phyloP scores from a whole-genome alignment of 1,140 invertebrate species.

The Lucilia sericata region DNA sequence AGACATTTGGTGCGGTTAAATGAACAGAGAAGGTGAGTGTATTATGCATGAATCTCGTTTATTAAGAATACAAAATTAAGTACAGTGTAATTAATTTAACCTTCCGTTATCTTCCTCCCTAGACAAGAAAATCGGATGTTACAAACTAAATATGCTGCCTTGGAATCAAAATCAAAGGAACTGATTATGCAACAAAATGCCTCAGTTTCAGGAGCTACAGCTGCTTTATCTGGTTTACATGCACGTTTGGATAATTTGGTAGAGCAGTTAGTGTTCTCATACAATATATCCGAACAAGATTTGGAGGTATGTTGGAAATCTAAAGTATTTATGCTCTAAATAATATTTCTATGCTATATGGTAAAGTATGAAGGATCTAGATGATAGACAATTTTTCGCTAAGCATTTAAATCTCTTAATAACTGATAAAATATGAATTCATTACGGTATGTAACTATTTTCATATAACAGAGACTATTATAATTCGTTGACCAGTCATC shows the following conservation, averaged over 20 bases:
- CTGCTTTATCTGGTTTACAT: slow-evolving; percentile 78
- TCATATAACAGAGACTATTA: no score
- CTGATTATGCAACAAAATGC: slow-evolving; percentile 78
- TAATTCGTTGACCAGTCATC: no score
- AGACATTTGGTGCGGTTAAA: slow-evolving; percentile 81
- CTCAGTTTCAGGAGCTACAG: slow-evolving; percentile 77
- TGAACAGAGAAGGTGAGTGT: slow-evolving; percentile 77
- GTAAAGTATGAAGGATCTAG: no score
- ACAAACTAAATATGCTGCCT: slow-evolving; percentile 73
- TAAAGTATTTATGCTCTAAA: background rate
- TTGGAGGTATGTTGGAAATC: slow-evolving; percentile 72
- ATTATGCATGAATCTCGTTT: background rate
- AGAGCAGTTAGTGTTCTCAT: slow-evolving; percentile 78
- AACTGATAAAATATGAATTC: no score
- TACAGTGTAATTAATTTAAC: background rate
- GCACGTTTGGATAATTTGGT: slow-evolving; percentile 77
- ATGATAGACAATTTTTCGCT: no score
- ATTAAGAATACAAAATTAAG: no score
- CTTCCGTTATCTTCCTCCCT: background rate
- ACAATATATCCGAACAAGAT: slow-evolving; percentile 81
- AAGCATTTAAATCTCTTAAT: no score
- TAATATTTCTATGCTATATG: no score
- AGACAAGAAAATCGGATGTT: slow-evolving; percentile 78
- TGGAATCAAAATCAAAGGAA: slow-evolving; percentile 75
- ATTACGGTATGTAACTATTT: no score